Base-by-base conservation (phyloP, 2,888 invertebrate genomes). In the Octonoba sinensis region DNA sequence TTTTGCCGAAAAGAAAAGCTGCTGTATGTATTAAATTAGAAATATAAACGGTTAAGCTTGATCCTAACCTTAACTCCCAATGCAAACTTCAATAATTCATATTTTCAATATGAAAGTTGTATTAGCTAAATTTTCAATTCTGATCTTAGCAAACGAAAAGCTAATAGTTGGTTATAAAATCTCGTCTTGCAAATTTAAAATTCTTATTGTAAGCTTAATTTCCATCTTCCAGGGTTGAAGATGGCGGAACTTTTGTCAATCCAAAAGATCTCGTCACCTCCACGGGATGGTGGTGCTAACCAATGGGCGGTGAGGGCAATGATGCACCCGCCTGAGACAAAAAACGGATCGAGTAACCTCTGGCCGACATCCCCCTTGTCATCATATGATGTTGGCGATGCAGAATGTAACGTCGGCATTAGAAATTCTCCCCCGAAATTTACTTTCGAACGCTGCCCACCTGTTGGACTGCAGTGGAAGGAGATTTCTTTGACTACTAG, bases 171-270 rank as follows among this genome's bases (percentile, higher is more conserved):
- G n/a, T n/a, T n/a, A n/a, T n/a, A n/a, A n/a, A n/a, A n/a, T n/a
- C n/a, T n/a, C n/a, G n/a, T n/a, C n/a, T n/a, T n/a, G n/a, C n/a
- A n/a, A n/a, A n/a, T n/a, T n/a, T n/a, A n/a, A n/a, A n/a, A n/a
- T n/a, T n/a, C 47, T 47, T 15, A 15, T 47, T 47, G 47, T 13
- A 20, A 57, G 12, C 15, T 57, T 8, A 2, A 57, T 16, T 16
- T 54, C 15, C 27, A 2, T 27, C 3, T 15, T 60, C 22, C 12
- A 47, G 49, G 51, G 49, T 49, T 18, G 0, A 70, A 27, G 27
- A 82, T 82, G 82, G 82, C 82, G 15, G 66, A 82, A 22, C 47
- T 82, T 18, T 36, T 82, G n/a, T 82, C 76, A 18, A 71, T 82
- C n/a, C 64, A 76, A 12, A 75, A 82, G 36, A 76, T 46, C 54